Base-by-base conservation (phyloP, 2,113 vertebrate species). In the Serinus canaria region DNA sequence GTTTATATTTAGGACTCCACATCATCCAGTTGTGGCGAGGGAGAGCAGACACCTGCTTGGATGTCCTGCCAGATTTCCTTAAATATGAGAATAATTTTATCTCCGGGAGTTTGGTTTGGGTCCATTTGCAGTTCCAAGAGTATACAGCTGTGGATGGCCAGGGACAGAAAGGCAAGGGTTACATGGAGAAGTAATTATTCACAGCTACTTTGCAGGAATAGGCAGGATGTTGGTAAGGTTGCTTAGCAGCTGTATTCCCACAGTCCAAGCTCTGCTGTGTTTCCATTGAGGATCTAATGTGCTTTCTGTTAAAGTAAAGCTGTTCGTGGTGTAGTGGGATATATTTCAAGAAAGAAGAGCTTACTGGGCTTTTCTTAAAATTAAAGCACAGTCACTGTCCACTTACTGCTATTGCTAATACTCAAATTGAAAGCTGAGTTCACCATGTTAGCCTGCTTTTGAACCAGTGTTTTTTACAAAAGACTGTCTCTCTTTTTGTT, bases 191-290 rank as follows among this genome's bases (percentile, higher is more conserved):
- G n/a, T 86, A 53, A 86, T 89, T 93, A 88, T 46, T 97, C 76
- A 41, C 25, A 72, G 73, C 68, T 77, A 47, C 35, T 87, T 17
- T 46, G 60, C 86, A 72, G 69, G 64, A 87, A 31, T 5, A 89
- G 85, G 35, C 82, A 81, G 90, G 80, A 73, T 93, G 68, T 87
- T 87, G 73, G 88, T 81, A 82, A 88, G 79, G 80, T 89, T 96
- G 94, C 83, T 94, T 93, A 93, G 93, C 93, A 96, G 90, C 83
- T 93, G 68, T 72, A 58, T 86, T 94, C 90, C 59, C 79, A 63
- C 76, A 68, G 68, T 92, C 73, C n/a, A 53, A 56, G 56, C 39
- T 93, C 49, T 75, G 20, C 68, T 86, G 31, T 86, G 60, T 89
- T 92, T 89, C 72, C 49, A 15, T 20, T 4, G 4, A 85, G 55